These are phyloP conservation scores for Sesia apiformis DNA, from an alignment of 2,888 invertebrate species.

Conservation along the genomic window DNA sequence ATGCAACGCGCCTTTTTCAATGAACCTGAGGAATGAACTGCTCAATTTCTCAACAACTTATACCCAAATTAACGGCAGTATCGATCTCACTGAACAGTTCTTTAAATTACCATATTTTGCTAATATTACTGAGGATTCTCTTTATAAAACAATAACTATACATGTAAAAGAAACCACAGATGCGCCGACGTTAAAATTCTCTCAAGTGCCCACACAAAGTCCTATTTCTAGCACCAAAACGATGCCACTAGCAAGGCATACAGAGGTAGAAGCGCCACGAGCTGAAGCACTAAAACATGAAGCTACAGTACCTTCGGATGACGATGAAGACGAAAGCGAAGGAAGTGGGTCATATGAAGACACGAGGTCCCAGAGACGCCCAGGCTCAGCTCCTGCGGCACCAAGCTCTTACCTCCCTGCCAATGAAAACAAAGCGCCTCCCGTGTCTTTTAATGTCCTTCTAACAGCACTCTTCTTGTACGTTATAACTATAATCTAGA, in stretches of 20 bases:
- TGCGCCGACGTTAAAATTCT: constrained; percentile 12
- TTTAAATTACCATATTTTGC: constrained; percentile 32
- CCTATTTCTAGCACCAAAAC: constrained; percentile 13
- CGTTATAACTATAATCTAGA: too few species aligned
- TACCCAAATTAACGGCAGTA: constrained; percentile 18
- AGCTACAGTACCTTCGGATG: constrained; percentile 52
- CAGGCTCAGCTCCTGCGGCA: constrained; percentile 51
- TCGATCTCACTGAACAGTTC: constrained; percentile 31
- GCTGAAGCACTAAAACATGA: constrained; percentile 54
- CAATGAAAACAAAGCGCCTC: constrained; percentile 35
- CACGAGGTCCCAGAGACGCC: constrained; percentile 27
- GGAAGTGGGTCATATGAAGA: constrained; percentile 57
- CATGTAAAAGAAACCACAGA: constrained; percentile 11
- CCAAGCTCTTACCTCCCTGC: constrained; percentile 59
- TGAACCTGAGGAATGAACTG: constrained; percentile 34
- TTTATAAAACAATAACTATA: constrained; percentile 34
- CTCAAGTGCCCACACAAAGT: constrained; percentile 15
- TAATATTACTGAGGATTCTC: constrained; percentile 29
- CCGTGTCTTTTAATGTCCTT: constrained; percentile 13
- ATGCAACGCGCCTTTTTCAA: constrained; percentile 50
- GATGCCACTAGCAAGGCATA: constrained; percentile 6
- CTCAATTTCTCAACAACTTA: constrained; percentile 32
- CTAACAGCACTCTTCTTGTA: constrained; percentile 9
- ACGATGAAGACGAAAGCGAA: constrained; percentile 60
- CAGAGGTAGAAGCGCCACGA: constrained; percentile 25